Evolutionary conservation across 2,888 invertebrate species (phyloP), one percentile per base, ranked within the genome.

Genomic region (Ctenicera cuprea): DNA sequence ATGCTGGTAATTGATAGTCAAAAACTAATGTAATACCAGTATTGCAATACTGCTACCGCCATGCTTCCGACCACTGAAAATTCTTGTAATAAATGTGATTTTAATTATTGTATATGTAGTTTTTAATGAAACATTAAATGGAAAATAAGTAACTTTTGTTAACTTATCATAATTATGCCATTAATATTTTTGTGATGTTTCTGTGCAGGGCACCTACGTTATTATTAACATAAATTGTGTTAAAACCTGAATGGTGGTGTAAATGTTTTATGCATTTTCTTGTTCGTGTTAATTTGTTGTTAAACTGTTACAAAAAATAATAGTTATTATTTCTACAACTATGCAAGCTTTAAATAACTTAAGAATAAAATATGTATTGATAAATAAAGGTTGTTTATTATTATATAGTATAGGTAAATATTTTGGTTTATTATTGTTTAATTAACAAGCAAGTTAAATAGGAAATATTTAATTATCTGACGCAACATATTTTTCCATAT

Each of bases 401-500:
- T 14, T 43, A 14, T 14, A 43, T 16, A 14, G 43, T 43, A 7
- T 43, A 43, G 3, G 43, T 16, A 16, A 43, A 8, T 43, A 1
- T 26, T 26, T 26, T 26, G 5, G 5, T 26, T 26, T 26, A 26
- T 5, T 3, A 26, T 3, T 26, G 8, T 3, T 43, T 43, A n/a
- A 12, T 5, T 41, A 41, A n/a, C 41, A 41, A 4, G 41, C 12
- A 11, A 43, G 43, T 14, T 3, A 43, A 16, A 16, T 14, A 43
- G 4, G 5, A 43, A 43, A 43, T 4, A 1, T 43, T 54, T 54
- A 54, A 30, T 54, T 54, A 14, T 41, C 65, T 11, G 50, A 3
- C 18, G 33, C 22, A 38, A 69, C 63, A 66, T 76, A 86, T 77
- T 82, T 81, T 74, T 84, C 83, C 80, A 86, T 83, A 65, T 81